phyloP scores from a whole-genome alignment of 2,888 invertebrate genomes.

The Plebejus melissa region DNA sequence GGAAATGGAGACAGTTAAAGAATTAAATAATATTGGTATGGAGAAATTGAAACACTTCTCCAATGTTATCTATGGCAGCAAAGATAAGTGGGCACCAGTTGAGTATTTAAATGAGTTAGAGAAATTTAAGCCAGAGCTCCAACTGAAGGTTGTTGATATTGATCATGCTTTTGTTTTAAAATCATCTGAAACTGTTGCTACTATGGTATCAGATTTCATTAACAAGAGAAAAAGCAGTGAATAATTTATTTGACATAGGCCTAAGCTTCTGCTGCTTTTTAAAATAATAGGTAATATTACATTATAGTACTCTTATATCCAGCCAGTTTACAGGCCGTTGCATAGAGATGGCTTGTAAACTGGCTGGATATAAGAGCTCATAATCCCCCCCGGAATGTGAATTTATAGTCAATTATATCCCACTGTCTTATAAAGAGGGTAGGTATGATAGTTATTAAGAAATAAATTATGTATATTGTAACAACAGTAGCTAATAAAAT shows the following conservation, averaged over 20 bases:
- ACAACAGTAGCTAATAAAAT: neutral
- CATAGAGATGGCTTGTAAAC: no score
- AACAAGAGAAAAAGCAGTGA: constrained; percentile 39
- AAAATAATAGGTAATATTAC: neutral
- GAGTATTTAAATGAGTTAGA: constrained; percentile 83
- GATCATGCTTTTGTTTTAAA: constrained; percentile 91
- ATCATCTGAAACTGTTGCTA: constrained; percentile 78
- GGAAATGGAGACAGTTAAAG: constrained; percentile 87
- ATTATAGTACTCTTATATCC: no score
- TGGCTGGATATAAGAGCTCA: no score
- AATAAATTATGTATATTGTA: neutral
- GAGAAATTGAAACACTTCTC: constrained; percentile 78
- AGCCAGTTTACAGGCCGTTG: no score
- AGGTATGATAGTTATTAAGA: neutral
- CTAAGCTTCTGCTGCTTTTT: neutral
- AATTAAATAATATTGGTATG: constrained; percentile 82
- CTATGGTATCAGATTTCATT: constrained; percentile 55
- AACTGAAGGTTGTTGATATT: constrained; percentile 52
- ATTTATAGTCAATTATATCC: neutral
- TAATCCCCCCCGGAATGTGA: neutral
- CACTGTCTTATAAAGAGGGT: neutral
- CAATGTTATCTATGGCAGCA: constrained; percentile 86
- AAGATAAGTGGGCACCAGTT: constrained; percentile 91
- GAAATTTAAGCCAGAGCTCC: constrained; percentile 51
- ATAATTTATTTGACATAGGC: constrained; percentile 12